Conservation (phyloP, 2,113 vertebrate genomes). For the Camelus dromedarius region DNA sequence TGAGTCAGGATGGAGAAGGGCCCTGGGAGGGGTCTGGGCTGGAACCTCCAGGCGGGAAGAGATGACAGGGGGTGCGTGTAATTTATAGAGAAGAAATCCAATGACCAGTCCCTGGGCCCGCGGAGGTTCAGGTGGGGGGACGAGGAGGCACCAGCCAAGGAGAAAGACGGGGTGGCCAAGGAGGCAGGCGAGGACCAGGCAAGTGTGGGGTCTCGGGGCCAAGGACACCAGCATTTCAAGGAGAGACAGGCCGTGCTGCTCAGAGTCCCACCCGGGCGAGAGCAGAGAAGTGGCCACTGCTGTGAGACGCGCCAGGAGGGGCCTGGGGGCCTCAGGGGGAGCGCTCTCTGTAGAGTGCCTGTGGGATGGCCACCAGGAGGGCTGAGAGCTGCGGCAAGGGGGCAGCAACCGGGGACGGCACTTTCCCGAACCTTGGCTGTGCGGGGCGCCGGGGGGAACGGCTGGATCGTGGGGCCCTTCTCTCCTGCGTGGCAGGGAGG, state of each 20-base stretch:
- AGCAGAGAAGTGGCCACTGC: no score
- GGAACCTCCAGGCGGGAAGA: not conserved
- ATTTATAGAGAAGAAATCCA: not conserved
- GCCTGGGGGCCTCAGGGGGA: not conserved
- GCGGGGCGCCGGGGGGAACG: not conserved
- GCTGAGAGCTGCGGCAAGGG: accelerated
- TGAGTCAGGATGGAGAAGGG: not conserved
- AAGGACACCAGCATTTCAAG: accelerated
- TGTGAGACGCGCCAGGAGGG: not conserved
- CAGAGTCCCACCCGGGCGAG: no score
- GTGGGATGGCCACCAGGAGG: not conserved
- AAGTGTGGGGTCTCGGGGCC: no score
- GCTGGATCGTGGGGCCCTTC: not conserved
- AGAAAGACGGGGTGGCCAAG: not conserved
- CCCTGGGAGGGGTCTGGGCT: not conserved
- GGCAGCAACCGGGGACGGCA: not conserved
- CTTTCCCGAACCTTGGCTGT: not conserved
- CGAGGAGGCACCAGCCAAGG: not conserved
- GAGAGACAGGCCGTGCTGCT: accelerated
- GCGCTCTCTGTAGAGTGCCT: not conserved
- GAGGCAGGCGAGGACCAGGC: not conserved
- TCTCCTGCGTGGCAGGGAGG: not conserved
- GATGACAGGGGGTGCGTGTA: not conserved
- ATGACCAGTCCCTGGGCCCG: no score
- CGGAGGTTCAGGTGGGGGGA: no score